Evolutionary conservation across 2,888 invertebrate genomes (phyloP).

Genomic region (Ypsolopha sequella): DNA sequence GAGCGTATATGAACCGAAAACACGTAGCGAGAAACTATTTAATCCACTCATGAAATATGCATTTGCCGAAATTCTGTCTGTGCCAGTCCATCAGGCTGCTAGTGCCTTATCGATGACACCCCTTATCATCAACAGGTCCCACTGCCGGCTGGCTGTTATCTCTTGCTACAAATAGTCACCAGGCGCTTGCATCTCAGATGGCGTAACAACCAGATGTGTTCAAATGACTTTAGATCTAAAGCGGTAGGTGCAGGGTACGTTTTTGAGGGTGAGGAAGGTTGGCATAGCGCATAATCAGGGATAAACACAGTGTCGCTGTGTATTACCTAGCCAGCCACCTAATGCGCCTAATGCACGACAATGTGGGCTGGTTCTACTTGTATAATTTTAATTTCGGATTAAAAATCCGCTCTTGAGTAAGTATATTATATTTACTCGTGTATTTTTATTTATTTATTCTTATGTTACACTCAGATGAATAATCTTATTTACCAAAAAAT

Average conservation of each 20-base stretch:
- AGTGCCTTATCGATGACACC: conserved; percentile 58
- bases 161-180: conserved; percentile 63
- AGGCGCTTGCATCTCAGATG: conserved; percentile 19
- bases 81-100: conserved; percentile 55
- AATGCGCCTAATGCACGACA: conserved; percentile 66
- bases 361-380: conserved; percentile 33
- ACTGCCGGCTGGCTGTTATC: conserved; percentile 64
- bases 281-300: conserved; percentile 43
- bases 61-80: conserved; percentile 63
- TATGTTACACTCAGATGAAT: too few species aligned
- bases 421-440: too few species aligned
- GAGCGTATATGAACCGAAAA: conserved; percentile 20
- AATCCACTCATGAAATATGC: conserved; percentile 69
- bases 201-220: conserved; percentile 17
- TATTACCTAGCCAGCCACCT: conserved; percentile 52
- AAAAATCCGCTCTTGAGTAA: not conserved
- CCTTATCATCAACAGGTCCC: conserved; percentile 69
- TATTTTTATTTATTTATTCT: too few species aligned
- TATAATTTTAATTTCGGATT: conserved; percentile 33
- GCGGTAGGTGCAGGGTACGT: conserved; percentile 10
- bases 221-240: conserved; percentile 17
- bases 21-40: conserved; percentile 62
- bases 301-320: conserved; percentile 61
- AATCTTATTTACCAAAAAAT: too few species aligned
- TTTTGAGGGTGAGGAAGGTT: conserved; percentile 11